These are phyloP conservation scores for Linyphia triangularis DNA, from an alignment of 2,888 invertebrate genomes.

Conservation along the genomic window DNA sequence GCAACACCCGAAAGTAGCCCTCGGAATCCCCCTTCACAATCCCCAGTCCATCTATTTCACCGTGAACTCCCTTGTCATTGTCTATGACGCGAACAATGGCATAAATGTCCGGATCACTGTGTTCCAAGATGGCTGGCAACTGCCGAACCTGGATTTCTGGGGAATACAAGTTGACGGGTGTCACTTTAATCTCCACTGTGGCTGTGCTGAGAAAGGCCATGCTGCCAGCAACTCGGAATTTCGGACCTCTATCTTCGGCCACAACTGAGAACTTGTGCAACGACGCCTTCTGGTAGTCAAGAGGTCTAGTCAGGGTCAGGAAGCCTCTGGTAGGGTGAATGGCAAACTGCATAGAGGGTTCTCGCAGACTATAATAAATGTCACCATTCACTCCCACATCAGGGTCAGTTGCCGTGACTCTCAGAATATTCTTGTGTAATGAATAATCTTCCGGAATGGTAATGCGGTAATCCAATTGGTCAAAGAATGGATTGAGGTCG, in stretches of 20 bases:
- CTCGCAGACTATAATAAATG: slow-evolving; percentile 90
- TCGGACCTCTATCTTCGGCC: slow-evolving; percentile 90
- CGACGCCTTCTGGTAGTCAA: slow-evolving; percentile 79
- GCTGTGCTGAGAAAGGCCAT: slow-evolving; percentile 54
- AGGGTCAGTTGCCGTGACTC: slow-evolving; percentile 92
- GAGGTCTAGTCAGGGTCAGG: slow-evolving; percentile 89
- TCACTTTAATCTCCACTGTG: slow-evolving; percentile 85
- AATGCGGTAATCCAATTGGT: slow-evolving; percentile 89
- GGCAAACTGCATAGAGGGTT: slow-evolving; percentile 87
- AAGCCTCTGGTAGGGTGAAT: slow-evolving; percentile 95
- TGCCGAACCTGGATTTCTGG: slow-evolving; percentile 91
- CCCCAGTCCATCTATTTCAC: slow-evolving; percentile 89
- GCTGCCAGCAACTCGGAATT: slow-evolving; percentile 79
- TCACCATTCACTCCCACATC: slow-evolving; percentile 97
- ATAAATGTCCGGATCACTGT: slow-evolving; percentile 90
- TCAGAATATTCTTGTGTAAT: slow-evolving; percentile 87
- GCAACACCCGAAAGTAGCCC: slow-evolving; percentile 90
- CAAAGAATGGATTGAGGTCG: slow-evolving; percentile 96
- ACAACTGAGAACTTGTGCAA: slow-evolving; percentile 85
- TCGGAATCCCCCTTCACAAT: slow-evolving; percentile 94
- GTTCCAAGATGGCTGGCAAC: slow-evolving; percentile 85
- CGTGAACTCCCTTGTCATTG: slow-evolving; percentile 90
- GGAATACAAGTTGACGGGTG: slow-evolving; percentile 89
- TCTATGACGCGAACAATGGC: slow-evolving; percentile 93
- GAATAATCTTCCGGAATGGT: slow-evolving; percentile 92